A percentile compares a stretch with the other conserved stretches of the same genome.
Conservation (phyloP, 2,888 invertebrate genomes). For the Sussaba pulchella region DNA sequence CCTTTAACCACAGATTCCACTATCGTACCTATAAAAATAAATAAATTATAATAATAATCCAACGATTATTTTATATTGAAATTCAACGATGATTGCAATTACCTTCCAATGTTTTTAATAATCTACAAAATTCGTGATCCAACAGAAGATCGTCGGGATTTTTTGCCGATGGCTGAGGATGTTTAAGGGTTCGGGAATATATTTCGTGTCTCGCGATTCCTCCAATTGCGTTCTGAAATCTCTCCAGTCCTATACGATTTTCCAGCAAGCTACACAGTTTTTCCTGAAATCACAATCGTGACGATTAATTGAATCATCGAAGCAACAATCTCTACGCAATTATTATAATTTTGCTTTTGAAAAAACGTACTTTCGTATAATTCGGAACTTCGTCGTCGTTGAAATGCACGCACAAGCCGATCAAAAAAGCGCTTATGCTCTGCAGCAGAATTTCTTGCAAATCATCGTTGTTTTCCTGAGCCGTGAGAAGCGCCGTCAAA, state of each 20-base stretch:
- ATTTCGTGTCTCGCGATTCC: constrained; percentile 95
- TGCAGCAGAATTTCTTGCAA: constrained; percentile 95
- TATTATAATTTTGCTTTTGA: neutral
- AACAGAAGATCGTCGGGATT: constrained; percentile 92
- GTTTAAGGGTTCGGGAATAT: constrained; percentile 96
- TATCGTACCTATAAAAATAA: constrained; percentile 84
- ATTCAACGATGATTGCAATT: constrained; percentile 60
- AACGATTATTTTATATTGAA: neutral
- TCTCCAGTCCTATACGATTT: constrained; percentile 95
- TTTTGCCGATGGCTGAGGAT: constrained; percentile 94
- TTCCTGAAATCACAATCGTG: constrained; percentile 84
- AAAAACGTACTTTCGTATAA: constrained; percentile 87
- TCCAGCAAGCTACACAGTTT: constrained; percentile 93
- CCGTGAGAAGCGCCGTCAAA: constrained; percentile 88
- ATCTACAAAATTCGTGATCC: constrained; percentile 97
- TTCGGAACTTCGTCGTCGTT: constrained; percentile 93
- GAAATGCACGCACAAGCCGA: constrained; percentile 96
- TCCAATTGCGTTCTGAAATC: constrained; percentile 93
- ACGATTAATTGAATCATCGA: neutral
- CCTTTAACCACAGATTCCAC: constrained; percentile 85
- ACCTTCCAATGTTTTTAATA: constrained; percentile 94
- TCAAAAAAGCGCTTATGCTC: constrained; percentile 95
- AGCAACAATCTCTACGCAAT: neutral
- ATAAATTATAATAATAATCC: no score
- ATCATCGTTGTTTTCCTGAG: constrained; percentile 94